Conservation (phyloP, 2,888 invertebrate genomes). For the Auanema freiburgensis region DNA sequence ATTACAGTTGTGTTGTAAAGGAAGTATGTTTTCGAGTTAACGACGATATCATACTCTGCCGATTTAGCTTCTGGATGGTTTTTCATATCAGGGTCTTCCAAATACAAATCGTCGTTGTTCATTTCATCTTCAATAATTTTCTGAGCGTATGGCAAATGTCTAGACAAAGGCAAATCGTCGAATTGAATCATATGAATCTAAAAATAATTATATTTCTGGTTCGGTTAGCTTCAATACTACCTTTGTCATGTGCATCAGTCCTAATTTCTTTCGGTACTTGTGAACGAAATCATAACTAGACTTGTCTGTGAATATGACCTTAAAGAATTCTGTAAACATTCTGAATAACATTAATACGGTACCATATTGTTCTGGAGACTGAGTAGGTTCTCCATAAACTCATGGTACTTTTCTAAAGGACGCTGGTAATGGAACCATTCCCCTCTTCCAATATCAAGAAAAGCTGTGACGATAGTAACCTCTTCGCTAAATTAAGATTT, state of each 20-base stretch:
- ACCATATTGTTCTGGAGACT: constrained; percentile 40
- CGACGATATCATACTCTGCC: constrained; percentile 65
- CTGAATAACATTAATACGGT: not conserved
- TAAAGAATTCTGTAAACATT: constrained; percentile 3
- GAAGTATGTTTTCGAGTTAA: constrained; percentile 65
- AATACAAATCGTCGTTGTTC: constrained; percentile 34
- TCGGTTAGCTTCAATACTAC: too few species aligned
- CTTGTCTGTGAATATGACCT: constrained; percentile 54
- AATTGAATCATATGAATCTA: constrained; percentile 37
- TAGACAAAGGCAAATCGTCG: constrained; percentile 42
- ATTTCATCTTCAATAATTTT: constrained; percentile 56
- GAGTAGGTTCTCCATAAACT: constrained; percentile 58
- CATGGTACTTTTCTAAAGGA: constrained; percentile 59
- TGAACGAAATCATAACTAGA: constrained; percentile 48
- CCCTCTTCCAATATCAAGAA: constrained; percentile 64
- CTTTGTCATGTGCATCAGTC: constrained; percentile 36
- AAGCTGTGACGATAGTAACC: constrained; percentile 62
- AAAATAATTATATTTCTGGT: constrained; percentile 5
- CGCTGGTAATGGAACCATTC: constrained; percentile 63
- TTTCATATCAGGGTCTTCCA: constrained; percentile 47
- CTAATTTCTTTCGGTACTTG: constrained; percentile 36
- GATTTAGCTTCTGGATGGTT: constrained; percentile 65
- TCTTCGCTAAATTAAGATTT: constrained; percentile 24
- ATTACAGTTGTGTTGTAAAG: constrained; percentile 58
- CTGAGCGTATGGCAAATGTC: constrained; percentile 52